Base-by-base conservation (phyloP, 2,888 invertebrate species). In the Liodrosophila aerea region DNA sequence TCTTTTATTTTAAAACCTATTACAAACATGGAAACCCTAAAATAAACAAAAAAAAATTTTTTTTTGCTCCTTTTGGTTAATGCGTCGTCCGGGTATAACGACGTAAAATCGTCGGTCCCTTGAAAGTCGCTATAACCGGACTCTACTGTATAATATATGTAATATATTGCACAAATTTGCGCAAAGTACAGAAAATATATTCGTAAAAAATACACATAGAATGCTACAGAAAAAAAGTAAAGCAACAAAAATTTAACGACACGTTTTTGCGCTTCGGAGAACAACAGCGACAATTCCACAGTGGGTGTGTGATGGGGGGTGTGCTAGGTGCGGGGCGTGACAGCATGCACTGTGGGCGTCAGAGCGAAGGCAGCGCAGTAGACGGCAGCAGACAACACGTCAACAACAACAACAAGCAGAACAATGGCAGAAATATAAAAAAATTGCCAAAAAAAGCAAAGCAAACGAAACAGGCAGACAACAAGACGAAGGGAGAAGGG, bases 211-310 rank as follows among this genome's bases (percentile, higher is more conserved):
- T 30, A 33, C 60, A 44, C 16, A 61, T 54, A 13, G 46, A 49
- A 37, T 53, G 22, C 9, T 66, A 34, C 44, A 62, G 40, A 49
- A 56, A 58, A n/a, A n/a, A n/a, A n/a, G n/a, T n/a, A n/a, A 37
- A 56, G 22, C 9, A 70, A 34, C 44, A 62, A 41, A 49, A 56
- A 58, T 36, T 61, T 52, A 58, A 36, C 84, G 76, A 85, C 86
- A 76, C 81, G 76, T 85, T 80, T 77, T 73, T 76, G 81, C 62
- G 85, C 75, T 82, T 62, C 64, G 58, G 47, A 51, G 61, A 66
- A 51, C 37, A 50, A 40, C 16, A 68, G 36, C 5, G 49, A 61
- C 34, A 56, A 50, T 12, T 22, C 22, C 4, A 36, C 18, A 8
- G 22, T 45, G 43, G 37, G 4, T 33, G 44, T 7, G 18, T n/a